phyloP scores from a whole-genome alignment of 2,888 invertebrate genomes.

The Cephus spinipes region DNA sequence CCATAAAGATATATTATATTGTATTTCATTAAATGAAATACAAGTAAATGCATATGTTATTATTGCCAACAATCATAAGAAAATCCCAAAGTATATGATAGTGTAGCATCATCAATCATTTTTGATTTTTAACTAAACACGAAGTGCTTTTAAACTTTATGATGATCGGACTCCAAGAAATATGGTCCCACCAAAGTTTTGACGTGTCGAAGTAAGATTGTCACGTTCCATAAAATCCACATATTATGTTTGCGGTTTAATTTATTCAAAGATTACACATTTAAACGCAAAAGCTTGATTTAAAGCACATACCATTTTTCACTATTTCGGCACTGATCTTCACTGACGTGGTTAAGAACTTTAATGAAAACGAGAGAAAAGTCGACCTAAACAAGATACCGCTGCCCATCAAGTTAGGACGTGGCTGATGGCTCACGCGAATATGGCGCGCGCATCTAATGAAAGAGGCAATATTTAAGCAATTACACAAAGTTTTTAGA shows the following conservation, averaged over 20 bases:
- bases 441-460: slow-evolving; percentile 26
- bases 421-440: slow-evolving; percentile 44
- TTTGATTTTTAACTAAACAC: background rate
- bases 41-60: background rate
- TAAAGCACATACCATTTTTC: slow-evolving; percentile 46
- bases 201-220: background rate
- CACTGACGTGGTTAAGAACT: slow-evolving; percentile 14
- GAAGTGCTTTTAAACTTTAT: background rate
- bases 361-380: background rate
- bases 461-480: background rate
- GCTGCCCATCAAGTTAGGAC: slow-evolving; percentile 56
- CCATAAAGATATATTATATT: background rate
- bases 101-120: background rate
- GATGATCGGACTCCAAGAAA: background rate
- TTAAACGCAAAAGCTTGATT: background rate
- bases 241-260: background rate
- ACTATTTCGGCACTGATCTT: slow-evolving; percentile 24
- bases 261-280: background rate
- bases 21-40: background rate
- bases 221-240: background rate
- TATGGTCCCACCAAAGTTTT: background rate
- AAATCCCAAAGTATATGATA: background rate
- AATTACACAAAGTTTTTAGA: background rate
- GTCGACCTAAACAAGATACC: slow-evolving; percentile 44
- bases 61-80: background rate